Base-by-base conservation (phyloP, 2,888 invertebrate genomes). In the Drosophila meridionalis region DNA sequence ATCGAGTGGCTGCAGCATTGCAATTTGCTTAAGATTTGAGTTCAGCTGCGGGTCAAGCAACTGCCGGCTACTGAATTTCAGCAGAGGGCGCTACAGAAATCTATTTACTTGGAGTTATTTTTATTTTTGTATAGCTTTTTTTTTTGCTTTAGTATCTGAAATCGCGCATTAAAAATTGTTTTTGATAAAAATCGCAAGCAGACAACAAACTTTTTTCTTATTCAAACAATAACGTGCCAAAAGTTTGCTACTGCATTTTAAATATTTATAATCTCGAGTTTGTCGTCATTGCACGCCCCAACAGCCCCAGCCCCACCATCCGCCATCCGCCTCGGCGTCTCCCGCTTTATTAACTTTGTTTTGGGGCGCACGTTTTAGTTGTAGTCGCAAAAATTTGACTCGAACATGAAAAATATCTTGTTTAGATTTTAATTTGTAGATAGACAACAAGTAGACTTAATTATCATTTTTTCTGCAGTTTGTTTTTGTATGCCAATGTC, bases 221-320 rank as follows among this genome's bases (percentile, higher is more conserved):
- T 80, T 82, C 87, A 76, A 87, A 83, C 87, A 84, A 87, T 90
- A 90, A 91, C 90, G 90, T 91, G 90, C 90, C 89, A 91, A 92
- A 92, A 92, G 86, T 82, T 90, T 82, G 92, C 92, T 92, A 92
- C 92, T 90, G 92, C 91, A 91, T 84, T 90, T 92, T 87, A 88
- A 87, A 87, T 87, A 86, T 87, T 90, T 86, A 86, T 87, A 86
- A 86, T 89, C 89, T 85, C 78, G 59, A 74, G 58, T 76, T 76
- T 75, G 69, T 85, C 64, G 59, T 57, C 61, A 66, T 59, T 73
- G 71, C 64, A 69, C 64, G 69, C 76, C 72, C 67, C 62, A 65
- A 26, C 14, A 43, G 53, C 59, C 38, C 50, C 36, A 28, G 52
- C 47, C 14, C 47, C 4, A 9, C 34, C 40, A 1, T 8, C 43